Conservation (phyloP, 2,113 vertebrate genomes). For the Zeus faber region DNA sequence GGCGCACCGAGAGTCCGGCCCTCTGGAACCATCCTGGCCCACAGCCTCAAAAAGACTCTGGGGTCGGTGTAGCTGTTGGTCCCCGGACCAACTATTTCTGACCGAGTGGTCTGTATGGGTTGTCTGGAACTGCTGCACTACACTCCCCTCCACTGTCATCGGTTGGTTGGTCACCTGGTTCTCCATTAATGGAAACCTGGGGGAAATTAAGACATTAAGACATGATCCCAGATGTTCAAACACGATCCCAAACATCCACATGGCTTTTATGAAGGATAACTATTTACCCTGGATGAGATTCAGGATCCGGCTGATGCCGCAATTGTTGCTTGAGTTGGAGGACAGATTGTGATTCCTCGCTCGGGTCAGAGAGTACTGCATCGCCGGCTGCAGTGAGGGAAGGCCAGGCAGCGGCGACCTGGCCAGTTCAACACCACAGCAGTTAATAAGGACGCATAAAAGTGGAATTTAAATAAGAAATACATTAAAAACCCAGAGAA, state of each 20-base stretch:
- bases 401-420: too few species aligned
- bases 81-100: too few species aligned
- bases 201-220: too few species aligned
- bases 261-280: too few species aligned
- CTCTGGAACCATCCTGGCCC: not conserved
- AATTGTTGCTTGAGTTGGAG: constrained; percentile 16
- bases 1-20: not conserved
- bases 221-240: too few species aligned
- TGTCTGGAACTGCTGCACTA: not conserved
- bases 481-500: too few species aligned
- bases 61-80: not conserved
- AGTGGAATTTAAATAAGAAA: too few species aligned
- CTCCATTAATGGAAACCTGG: constrained; percentile 12
- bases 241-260: too few species aligned
- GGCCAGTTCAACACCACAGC: too few species aligned
- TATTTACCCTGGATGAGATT: constrained; percentile 20
- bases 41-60: not conserved
- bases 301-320: constrained; percentile 1
- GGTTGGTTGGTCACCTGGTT: constrained; percentile 1
- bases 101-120: not conserved
- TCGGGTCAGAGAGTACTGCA: constrained; percentile 29
- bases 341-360: constrained; percentile 22
- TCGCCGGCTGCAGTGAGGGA: constrained; percentile 9
- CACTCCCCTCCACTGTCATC: constrained; percentile 7
- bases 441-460: too few species aligned